Conservation (phyloP, 2,113 vertebrate species). For the Sceloporus tristichus region DNA sequence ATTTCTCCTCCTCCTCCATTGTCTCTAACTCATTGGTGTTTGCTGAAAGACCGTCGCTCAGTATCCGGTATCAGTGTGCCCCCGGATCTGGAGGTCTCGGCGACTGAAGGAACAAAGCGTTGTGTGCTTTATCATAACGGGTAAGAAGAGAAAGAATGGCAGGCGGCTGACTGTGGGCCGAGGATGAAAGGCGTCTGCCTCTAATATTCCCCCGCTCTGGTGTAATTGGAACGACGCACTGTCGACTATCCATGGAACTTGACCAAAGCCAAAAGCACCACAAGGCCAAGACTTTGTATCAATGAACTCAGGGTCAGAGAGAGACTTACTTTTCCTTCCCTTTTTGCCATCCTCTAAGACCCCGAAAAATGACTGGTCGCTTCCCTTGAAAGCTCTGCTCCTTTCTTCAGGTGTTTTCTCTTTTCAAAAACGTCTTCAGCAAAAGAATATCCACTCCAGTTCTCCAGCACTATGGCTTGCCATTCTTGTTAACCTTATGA, state of each 20-base stretch:
- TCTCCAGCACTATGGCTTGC: background rate
- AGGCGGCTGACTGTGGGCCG: constrained; percentile 55
- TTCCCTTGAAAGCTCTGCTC: constrained; percentile 35
- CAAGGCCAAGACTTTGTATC: constrained; percentile 36
- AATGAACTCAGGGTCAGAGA: constrained; percentile 53
- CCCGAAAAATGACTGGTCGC: constrained; percentile 18
- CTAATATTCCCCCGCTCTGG: constrained; percentile 36
- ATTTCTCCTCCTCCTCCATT: background rate
- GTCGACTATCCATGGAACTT: background rate
- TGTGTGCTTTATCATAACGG: constrained; percentile 61
- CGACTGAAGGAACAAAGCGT: constrained; percentile 33
- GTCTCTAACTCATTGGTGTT: background rate
- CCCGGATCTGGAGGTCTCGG: constrained; percentile 44
- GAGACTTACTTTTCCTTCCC: constrained; percentile 39
- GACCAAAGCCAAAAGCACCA: constrained; percentile 47
- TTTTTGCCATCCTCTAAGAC: constrained; percentile 28
- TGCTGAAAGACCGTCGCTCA: background rate
- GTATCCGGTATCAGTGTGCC: fast-evolving
- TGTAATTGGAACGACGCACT: constrained; percentile 51
- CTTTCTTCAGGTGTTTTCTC: background rate
- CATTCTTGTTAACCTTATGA: background rate
- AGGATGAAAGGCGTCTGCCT: constrained; percentile 68
- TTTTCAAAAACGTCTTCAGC: background rate
- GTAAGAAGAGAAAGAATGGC: constrained; percentile 66
- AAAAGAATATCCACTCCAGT: background rate